Conservation (phyloP, 2,797 vertebrate genomes). For the Coregonus sp. region DNA sequence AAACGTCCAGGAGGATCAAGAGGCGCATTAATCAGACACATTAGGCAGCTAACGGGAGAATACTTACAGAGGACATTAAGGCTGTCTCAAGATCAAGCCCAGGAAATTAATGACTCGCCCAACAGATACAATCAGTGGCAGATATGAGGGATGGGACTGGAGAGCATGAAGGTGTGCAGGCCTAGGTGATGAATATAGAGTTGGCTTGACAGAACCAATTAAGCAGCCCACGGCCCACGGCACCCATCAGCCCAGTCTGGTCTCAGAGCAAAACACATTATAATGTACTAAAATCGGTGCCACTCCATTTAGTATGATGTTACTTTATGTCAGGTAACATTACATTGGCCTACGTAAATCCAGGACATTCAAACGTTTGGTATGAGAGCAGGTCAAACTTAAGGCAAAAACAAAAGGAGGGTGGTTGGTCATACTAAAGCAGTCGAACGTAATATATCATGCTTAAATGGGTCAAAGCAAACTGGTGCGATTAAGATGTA, state of each 20-base stretch:
- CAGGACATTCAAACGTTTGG: too few species aligned
- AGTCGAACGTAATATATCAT: too few species aligned
- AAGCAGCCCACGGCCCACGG: constrained; percentile 43
- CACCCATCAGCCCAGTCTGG: constrained; percentile 25
- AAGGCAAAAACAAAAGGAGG: too few species aligned
- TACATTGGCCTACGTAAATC: too few species aligned
- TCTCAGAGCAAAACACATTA: too few species aligned
- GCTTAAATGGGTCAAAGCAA: too few species aligned
- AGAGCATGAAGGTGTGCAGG: constrained; percentile 59
- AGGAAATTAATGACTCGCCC: constrained; percentile 77
- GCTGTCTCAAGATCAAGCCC: constrained; percentile 70
- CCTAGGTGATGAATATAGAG: constrained; percentile 57
- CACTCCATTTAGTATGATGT: too few species aligned
- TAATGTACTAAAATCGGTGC: too few species aligned
- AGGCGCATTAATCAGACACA: constrained; percentile 76
- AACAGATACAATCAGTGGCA: constrained; percentile 60
- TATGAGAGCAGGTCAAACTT: too few species aligned
- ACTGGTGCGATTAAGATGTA: too few species aligned
- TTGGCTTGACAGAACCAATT: constrained; percentile 73
- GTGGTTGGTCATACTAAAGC: too few species aligned
- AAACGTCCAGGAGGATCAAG: constrained; percentile 72
- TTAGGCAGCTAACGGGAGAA: constrained; percentile 74
- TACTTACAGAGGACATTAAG: constrained; percentile 74
- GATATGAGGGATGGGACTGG: constrained; percentile 71
- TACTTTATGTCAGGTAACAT: too few species aligned